phyloP scores from a whole-genome alignment of 2,797 vertebrate genomes.

The Euphonia xanthogaster region DNA sequence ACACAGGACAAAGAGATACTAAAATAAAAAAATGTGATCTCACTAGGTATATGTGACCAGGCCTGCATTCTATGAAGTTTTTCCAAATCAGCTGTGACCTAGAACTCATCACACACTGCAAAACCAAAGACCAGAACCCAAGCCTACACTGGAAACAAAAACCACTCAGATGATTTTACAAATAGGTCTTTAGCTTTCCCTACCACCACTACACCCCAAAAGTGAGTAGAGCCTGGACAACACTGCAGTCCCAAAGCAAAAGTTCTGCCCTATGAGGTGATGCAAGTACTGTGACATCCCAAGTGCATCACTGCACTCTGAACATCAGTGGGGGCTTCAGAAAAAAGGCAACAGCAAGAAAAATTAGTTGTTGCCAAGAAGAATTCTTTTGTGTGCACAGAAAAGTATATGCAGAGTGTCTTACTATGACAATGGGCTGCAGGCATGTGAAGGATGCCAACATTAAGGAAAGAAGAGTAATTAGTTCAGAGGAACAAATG shows the following conservation, averaged over 20 bases:
- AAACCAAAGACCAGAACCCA: background rate
- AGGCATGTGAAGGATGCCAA: background rate
- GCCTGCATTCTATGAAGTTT: background rate
- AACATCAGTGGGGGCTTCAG: background rate
- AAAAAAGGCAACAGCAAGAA: background rate
- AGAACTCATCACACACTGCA: background rate
- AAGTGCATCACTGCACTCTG: background rate
- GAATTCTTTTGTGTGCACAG: background rate
- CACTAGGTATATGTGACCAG: background rate
- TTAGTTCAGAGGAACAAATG: background rate
- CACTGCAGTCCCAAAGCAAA: background rate
- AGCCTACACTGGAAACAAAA: background rate
- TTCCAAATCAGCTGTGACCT: background rate
- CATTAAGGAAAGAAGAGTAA: background rate
- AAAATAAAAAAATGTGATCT: background rate
- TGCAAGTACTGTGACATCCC: background rate
- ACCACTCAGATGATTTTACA: background rate
- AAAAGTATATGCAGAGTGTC: background rate
- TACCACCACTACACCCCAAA: fast-evolving
- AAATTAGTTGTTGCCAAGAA: background rate
- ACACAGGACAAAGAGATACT: background rate
- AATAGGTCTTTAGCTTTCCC: background rate
- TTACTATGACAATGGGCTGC: background rate
- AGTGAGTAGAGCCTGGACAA: background rate
- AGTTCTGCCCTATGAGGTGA: background rate